These are phyloP conservation scores for Artibeus jamaicensis DNA, from an alignment of 2,797 vertebrate species.

Conservation along the genomic window DNA sequence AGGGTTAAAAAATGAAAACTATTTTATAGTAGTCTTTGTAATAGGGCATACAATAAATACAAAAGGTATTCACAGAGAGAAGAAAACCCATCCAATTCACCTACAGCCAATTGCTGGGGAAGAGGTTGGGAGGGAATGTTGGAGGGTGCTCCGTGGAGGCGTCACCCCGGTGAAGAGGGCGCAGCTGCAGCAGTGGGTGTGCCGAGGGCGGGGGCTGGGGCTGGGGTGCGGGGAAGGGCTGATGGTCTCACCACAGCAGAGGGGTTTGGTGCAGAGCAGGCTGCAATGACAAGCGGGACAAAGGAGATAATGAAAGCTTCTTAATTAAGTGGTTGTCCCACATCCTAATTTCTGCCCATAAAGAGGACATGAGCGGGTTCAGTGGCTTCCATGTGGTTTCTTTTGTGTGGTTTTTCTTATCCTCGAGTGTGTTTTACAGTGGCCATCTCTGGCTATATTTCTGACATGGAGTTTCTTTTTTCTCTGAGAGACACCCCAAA, in stretches of 20 bases:
- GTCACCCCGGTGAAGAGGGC: not conserved
- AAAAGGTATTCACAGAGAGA: not conserved
- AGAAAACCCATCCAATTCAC: not conserved
- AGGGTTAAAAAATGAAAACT: not conserved
- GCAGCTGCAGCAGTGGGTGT: fast-evolving
- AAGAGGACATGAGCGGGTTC: conserved; percentile 12
- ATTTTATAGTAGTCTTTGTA: not conserved
- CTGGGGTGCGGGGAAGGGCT: not conserved
- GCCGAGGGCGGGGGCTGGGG: no score
- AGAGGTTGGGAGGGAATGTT: not conserved
- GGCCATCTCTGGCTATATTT: not conserved
- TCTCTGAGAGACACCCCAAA: not conserved
- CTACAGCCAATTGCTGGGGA: not conserved
- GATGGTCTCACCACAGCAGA: not conserved
- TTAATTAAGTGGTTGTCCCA: conserved; percentile 29
- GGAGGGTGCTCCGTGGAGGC: not conserved
- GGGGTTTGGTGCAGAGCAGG: not conserved
- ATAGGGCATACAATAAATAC: not conserved
- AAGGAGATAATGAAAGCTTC: conserved; percentile 28
- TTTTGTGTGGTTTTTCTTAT: not conserved
- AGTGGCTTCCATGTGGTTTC: not conserved
- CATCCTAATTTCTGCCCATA: conserved; percentile 42
- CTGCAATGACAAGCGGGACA: not conserved
- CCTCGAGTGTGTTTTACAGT: not conserved
- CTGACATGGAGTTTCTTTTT: not conserved